phyloP scores from a whole-genome alignment of 2,113 vertebrate genomes.

The Chaetura pelagica region DNA sequence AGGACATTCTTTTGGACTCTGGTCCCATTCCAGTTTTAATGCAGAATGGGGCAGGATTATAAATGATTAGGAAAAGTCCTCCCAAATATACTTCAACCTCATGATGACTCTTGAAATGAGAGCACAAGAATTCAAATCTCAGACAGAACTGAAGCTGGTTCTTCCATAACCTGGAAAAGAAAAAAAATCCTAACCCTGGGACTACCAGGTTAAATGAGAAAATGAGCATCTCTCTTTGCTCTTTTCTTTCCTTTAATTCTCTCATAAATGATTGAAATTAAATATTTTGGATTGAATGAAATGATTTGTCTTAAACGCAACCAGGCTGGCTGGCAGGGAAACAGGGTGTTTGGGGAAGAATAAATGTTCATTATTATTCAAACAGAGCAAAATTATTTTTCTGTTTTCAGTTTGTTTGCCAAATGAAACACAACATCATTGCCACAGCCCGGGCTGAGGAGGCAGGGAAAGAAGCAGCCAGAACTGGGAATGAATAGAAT shows the following conservation, averaged over 20 bases:
- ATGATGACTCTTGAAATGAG: neutral
- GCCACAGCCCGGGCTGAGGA: neutral
- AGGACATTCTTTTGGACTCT: neutral
- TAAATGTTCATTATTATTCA: conserved; percentile 18
- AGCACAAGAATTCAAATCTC: neutral
- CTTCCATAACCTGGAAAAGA: rapidly evolving
- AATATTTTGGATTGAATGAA: neutral
- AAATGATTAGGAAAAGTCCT: neutral
- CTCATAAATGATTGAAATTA: neutral
- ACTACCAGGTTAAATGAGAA: neutral
- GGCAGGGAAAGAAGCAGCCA: neutral
- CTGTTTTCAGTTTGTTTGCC: neutral
- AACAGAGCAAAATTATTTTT: neutral
- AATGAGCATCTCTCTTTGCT: neutral
- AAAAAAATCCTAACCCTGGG: neutral
- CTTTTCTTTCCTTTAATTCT: conserved; percentile 5
- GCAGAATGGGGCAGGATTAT: neutral
- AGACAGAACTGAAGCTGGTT: neutral
- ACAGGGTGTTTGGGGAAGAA: neutral
- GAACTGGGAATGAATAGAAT: neutral
- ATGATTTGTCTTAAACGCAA: neutral
- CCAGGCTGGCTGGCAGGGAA: conserved; percentile 19
- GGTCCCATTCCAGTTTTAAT: neutral
- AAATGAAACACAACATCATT: neutral
- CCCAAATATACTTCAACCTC: neutral